These are phyloP conservation scores for Epicampocera succincta DNA, from an alignment of 2,888 invertebrate genomes.

Conservation along the genomic window DNA sequence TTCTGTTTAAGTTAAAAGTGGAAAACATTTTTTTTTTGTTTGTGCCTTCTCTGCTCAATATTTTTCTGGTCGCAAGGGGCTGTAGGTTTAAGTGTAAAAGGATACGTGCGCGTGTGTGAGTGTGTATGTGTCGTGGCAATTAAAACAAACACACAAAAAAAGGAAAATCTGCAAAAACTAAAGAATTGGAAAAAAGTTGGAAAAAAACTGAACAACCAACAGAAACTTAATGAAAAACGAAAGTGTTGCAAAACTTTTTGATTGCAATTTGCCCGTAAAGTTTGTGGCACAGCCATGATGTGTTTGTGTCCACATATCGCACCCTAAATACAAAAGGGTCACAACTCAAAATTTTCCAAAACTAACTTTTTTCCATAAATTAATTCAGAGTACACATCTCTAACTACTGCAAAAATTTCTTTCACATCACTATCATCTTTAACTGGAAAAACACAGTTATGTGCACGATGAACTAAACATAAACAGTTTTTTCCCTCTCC, in stretches of 20 bases:
- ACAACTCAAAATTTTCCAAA: too few species aligned
- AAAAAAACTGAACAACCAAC: constrained; percentile 11
- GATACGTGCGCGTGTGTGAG: neutral
- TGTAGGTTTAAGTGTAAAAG: too few species aligned
- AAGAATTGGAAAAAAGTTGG: neutral
- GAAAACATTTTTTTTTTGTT: neutral
- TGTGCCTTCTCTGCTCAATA: neutral
- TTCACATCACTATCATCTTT: too few species aligned
- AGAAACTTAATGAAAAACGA: constrained; percentile 51
- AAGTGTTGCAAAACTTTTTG: constrained; percentile 60
- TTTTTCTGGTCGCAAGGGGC: neutral
- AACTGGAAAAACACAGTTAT: too few species aligned
- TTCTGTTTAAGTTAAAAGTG: constrained; percentile 30
- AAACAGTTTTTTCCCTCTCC: too few species aligned
- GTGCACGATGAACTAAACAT: too few species aligned
- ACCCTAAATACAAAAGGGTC: too few species aligned
- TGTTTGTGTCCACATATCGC: too few species aligned
- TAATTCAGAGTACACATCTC: too few species aligned
- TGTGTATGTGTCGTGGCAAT: constrained; percentile 38
- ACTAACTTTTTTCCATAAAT: too few species aligned
- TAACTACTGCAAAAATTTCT: too few species aligned
- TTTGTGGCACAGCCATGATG: constrained; percentile 49
- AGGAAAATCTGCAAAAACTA: neutral
- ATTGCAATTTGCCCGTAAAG: constrained; percentile 58
- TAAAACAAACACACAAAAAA: constrained; percentile 12